These are phyloP conservation scores for Barypeithes pellucidus DNA, from an alignment of 2,888 invertebrate genomes.

Conservation along the genomic window DNA sequence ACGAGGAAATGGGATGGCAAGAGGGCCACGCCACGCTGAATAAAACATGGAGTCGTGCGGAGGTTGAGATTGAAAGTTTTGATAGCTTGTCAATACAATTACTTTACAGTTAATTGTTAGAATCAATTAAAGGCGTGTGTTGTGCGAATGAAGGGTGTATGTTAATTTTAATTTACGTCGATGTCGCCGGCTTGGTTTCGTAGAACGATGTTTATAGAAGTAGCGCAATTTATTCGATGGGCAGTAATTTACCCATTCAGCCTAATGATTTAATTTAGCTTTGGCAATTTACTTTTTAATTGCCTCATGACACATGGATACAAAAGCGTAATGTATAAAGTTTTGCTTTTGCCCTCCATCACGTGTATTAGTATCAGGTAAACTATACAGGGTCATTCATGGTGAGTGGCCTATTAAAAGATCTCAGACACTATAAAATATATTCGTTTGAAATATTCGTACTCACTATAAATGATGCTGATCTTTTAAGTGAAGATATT, in stretches of 20 bases:
- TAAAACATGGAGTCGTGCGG: slow-evolving; percentile 31
- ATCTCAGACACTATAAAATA: too few species aligned
- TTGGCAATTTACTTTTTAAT: neutral
- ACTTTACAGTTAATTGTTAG: slow-evolving; percentile 40
- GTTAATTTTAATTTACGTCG: slow-evolving; percentile 20
- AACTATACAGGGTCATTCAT: too few species aligned
- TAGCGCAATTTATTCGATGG: neutral
- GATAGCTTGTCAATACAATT: slow-evolving; percentile 38
- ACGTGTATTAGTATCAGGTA: too few species aligned
- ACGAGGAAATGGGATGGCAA: slow-evolving; percentile 14
- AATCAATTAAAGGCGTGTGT: slow-evolving; percentile 28
- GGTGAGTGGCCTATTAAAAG: too few species aligned
- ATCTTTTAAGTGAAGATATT: too few species aligned
- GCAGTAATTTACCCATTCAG: neutral
- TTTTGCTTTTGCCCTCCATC: too few species aligned
- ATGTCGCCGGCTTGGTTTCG: neutral
- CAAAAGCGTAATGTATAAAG: too few species aligned
- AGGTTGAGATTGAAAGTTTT: slow-evolving; percentile 30
- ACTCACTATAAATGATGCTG: too few species aligned
- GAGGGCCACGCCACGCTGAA: slow-evolving; percentile 21
- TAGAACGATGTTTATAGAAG: slow-evolving; percentile 2
- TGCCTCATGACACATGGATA: too few species aligned
- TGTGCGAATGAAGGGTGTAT: slow-evolving; percentile 15
- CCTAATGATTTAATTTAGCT: neutral
- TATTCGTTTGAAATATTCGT: too few species aligned